Evolutionary conservation across 2,888 invertebrate genomes (phyloP).

Genomic region (Perdita meconis): DNA sequence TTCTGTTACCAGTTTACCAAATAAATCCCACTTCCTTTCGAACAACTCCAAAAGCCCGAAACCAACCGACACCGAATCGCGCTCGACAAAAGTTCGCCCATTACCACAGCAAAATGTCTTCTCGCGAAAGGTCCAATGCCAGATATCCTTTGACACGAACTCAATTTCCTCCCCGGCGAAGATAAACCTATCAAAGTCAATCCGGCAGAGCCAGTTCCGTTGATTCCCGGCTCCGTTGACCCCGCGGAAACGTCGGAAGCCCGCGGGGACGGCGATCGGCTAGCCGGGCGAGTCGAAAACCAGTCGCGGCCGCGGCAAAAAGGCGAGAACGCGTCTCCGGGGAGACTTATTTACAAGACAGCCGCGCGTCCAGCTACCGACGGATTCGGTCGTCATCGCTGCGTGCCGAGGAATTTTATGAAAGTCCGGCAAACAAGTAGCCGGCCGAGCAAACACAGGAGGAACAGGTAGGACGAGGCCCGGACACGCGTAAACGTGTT

Average conservation of each 20-base stretch:
- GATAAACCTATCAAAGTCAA: not conserved
- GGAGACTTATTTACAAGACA: slow-evolving; percentile 30
- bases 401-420: slow-evolving; percentile 28
- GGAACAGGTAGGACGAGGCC: slow-evolving; percentile 50
- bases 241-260: not conserved
- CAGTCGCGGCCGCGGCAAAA: slow-evolving; percentile 7
- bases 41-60: too few relatives aligned
- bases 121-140: too few relatives aligned
- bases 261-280: not conserved
- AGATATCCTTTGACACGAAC: not conserved
- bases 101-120: too few relatives aligned
- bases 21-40: too few relatives aligned
- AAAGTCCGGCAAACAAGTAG: slow-evolving; percentile 41
- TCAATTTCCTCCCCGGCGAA: not conserved
- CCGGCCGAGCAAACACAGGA: slow-evolving; percentile 28
- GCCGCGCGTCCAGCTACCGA: slow-evolving; percentile 26
- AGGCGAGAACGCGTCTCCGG: not conserved
- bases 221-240: not conserved
- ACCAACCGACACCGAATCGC: too few relatives aligned
- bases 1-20: too few relatives aligned
- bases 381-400: slow-evolving; percentile 22
- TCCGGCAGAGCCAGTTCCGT: not conserved
- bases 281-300: not conserved
- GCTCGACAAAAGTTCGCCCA: too few relatives aligned
- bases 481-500: slow-evolving; percentile 74